These are phyloP conservation scores for Ochlodes sylvanus DNA, from an alignment of 2,888 invertebrate genomes.

Conservation along the genomic window DNA sequence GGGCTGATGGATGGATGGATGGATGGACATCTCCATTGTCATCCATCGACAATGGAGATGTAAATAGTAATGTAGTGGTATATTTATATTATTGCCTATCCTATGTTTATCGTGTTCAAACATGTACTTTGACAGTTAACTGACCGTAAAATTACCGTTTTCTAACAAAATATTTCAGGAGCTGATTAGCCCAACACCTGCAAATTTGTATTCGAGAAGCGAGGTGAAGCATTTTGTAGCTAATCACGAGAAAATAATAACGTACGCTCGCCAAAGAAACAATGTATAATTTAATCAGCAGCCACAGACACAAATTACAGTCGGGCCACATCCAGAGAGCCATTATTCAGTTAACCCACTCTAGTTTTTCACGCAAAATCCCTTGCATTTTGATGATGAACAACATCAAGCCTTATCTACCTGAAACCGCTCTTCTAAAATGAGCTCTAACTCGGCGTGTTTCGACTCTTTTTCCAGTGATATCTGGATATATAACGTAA, in stretches of 20 bases:
- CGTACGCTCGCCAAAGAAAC: slow-evolving; percentile 11
- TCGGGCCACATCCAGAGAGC: slow-evolving; percentile 22
- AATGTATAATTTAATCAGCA: slow-evolving; percentile 32
- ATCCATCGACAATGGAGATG: too few species aligned
- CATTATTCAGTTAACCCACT: slow-evolving; percentile 34
- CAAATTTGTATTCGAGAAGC: background rate
- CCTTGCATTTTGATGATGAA: slow-evolving; percentile 30
- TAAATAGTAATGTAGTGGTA: too few species aligned
- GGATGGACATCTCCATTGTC: too few species aligned
- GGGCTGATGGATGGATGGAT: too few species aligned
- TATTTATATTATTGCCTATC: too few species aligned
- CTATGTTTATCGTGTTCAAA: too few species aligned
- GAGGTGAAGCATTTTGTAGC: background rate
- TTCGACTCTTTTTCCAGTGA: background rate
- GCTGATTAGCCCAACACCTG: too few species aligned
- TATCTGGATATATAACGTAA: background rate
- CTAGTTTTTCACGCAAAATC: slow-evolving; percentile 36
- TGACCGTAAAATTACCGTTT: too few species aligned
- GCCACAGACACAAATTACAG: slow-evolving; percentile 31
- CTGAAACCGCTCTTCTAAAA: background rate
- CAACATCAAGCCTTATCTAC: slow-evolving; percentile 12
- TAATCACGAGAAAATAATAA: slow-evolving; percentile 12
- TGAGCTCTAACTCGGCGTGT: slow-evolving; percentile 9
- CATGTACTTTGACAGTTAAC: too few species aligned
- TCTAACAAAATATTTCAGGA: too few species aligned